phyloP scores from a whole-genome alignment of 2,888 invertebrate species.

The Cyaniris semiargus region DNA sequence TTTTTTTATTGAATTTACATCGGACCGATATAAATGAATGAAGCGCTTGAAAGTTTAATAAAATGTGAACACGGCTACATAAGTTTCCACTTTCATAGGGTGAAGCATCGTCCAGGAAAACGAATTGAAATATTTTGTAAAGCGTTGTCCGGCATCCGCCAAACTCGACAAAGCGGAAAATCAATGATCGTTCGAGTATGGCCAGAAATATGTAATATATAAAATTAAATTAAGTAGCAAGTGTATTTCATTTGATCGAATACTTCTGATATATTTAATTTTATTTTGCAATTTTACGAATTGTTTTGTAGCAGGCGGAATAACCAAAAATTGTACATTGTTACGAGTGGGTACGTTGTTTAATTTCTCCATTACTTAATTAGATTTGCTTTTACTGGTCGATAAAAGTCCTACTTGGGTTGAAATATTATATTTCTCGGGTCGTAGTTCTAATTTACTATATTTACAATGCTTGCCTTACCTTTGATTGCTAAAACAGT shows the following conservation, averaged over 20 bases:
- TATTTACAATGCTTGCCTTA: neutral
- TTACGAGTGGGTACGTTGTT: neutral
- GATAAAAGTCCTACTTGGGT: no score
- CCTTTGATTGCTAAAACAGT: no score
- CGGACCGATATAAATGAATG: constrained; percentile 42
- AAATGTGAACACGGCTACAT: constrained; percentile 53
- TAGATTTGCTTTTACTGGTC: neutral
- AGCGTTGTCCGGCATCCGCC: constrained; percentile 49
- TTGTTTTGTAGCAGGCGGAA: neutral
- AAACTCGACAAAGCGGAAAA: constrained; percentile 53
- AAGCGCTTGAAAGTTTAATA: constrained; percentile 56
- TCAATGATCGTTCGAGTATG: constrained; percentile 42
- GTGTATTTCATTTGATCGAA: neutral
- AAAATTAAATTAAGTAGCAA: constrained; percentile 18
- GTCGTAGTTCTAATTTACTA: no score
- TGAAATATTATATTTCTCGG: no score
- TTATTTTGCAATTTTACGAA: neutral
- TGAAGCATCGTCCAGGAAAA: constrained; percentile 53
- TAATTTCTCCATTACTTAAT: no score
- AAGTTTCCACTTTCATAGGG: constrained; percentile 52
- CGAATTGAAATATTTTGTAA: constrained; percentile 49
- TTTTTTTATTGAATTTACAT: constrained; percentile 33
- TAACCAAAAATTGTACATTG: no score
- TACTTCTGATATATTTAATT: neutral
- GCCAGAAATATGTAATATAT: constrained; percentile 41